Conservation (phyloP, 2,888 invertebrate species). For the Polydrusus pterygomalis region DNA sequence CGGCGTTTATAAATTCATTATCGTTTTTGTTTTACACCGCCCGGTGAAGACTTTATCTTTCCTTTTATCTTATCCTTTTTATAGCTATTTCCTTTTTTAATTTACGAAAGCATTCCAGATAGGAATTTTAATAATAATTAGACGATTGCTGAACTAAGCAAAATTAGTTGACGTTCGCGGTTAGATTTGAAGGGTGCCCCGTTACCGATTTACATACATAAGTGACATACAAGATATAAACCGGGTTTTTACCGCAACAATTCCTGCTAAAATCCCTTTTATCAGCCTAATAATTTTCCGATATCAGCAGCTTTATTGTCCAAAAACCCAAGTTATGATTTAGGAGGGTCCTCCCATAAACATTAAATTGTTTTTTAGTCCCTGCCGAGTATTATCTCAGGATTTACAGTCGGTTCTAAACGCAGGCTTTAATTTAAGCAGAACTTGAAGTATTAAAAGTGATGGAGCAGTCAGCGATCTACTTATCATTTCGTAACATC, state of each 20-base stretch:
- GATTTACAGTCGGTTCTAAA: constrained; percentile 35
- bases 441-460: neutral
- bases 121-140: neutral
- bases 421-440: constrained; percentile 14
- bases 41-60: constrained; percentile 27
- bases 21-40: constrained; percentile 38
- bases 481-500: too few species aligned
- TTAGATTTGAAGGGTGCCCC: too few species aligned
- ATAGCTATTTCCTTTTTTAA: constrained; percentile 15
- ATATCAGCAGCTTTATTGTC: constrained; percentile 44
- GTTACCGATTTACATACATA: too few species aligned
- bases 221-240: neutral
- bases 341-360: constrained; percentile 34
- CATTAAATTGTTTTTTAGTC: constrained; percentile 47
- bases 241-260: constrained; percentile 17
- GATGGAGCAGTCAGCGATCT: neutral
- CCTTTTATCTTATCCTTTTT: constrained; percentile 29
- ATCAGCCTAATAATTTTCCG: constrained; percentile 34
- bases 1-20: constrained; percentile 39
- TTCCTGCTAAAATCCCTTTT: constrained; percentile 29
- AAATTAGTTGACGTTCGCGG: too few species aligned
- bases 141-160: too few species aligned
- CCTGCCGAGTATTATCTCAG: constrained; percentile 30
- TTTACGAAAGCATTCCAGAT: constrained; percentile 12
- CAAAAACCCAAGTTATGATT: constrained; percentile 46